A percentile compares a stretch with the other conserved stretches of the same genome.
Conservation (phyloP, 2,113 vertebrate species). For the Pterocles burchelli region DNA sequence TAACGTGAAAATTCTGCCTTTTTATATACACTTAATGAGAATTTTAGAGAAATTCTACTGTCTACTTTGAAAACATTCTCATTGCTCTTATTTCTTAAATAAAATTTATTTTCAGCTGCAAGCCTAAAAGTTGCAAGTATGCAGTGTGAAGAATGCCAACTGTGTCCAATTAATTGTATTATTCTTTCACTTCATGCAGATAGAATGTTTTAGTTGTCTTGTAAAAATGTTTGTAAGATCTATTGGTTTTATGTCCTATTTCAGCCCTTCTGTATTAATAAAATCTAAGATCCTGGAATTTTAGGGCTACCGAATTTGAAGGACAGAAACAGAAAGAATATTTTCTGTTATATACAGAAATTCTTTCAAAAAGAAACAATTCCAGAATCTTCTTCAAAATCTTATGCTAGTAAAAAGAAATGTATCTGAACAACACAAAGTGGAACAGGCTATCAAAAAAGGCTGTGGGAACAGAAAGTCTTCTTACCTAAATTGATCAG, state of each 20-base stretch:
- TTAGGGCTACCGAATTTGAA: background rate
- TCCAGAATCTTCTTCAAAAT: background rate
- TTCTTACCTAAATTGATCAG: background rate
- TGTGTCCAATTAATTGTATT: background rate
- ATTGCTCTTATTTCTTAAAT: background rate
- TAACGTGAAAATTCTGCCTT: background rate
- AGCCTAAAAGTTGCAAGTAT: background rate
- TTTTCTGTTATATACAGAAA: background rate
- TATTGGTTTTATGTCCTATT: background rate
- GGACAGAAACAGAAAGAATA: background rate
- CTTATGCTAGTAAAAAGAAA: background rate
- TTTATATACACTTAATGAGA: background rate
- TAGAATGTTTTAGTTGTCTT: background rate
- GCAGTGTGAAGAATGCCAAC: background rate
- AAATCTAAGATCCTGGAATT: background rate
- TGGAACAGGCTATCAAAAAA: background rate
- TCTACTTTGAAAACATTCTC: background rate
- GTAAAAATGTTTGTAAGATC: background rate
- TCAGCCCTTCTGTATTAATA: background rate
- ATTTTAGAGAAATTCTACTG: background rate
- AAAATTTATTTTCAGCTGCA: background rate
- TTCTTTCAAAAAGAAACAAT: background rate
- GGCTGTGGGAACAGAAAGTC: background rate
- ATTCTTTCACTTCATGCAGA: background rate
- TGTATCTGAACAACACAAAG: background rate